These are phyloP conservation scores for Pollenia angustigena DNA, from an alignment of 2,888 invertebrate genomes.

Conservation along the genomic window DNA sequence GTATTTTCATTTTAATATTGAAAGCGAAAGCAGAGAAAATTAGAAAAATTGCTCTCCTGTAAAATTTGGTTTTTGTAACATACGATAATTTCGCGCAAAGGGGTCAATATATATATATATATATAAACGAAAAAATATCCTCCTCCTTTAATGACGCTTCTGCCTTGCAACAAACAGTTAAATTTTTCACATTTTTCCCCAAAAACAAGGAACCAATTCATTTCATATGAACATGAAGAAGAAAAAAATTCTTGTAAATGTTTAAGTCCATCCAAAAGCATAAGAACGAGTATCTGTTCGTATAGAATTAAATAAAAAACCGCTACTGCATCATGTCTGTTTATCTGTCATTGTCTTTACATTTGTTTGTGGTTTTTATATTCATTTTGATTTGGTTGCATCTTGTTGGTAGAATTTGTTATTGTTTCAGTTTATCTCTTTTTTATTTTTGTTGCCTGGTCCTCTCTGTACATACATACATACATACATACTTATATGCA, in stretches of 20 bases:
- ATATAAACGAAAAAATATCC: no score
- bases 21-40: no score
- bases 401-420: constrained; percentile 35
- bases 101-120: no score
- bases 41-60: no score
- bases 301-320: constrained; percentile 14
- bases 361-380: constrained; percentile 71
- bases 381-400: constrained; percentile 47
- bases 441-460: constrained; percentile 5
- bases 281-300: background rate
- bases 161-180: background rate
- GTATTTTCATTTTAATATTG: no score
- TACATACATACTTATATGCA: no score
- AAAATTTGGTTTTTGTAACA: no score
- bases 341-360: constrained; percentile 71
- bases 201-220: background rate
- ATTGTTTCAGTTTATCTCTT: constrained; percentile 51
- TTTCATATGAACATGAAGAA: background rate
- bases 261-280: background rate
- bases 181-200: constrained; percentile 5
- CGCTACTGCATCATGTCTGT: constrained; percentile 57
- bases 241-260: background rate
- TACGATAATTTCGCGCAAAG: no score
- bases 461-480: background rate
- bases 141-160: background rate